Evolutionary conservation across 2,888 invertebrate species (phyloP).

Genomic region (Schrankia costaestrigalis): DNA sequence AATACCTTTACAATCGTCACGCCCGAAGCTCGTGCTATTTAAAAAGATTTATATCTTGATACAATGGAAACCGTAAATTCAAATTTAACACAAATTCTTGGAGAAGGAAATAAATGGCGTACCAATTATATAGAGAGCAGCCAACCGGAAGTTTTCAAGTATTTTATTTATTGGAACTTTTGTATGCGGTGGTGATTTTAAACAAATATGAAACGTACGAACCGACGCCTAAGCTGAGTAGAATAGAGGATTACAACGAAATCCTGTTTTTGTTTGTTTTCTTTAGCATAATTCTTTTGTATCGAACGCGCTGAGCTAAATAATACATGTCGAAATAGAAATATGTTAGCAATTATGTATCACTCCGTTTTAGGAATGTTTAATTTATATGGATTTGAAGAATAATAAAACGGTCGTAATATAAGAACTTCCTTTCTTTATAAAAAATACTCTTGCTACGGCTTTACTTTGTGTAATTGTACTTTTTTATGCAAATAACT

Average conservation of each 20-base stretch:
- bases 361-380: constrained; percentile 2
- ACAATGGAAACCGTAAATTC: constrained; percentile 68
- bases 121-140: constrained; percentile 67
- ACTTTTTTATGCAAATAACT: too few species aligned
- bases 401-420: too few species aligned
- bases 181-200: constrained; percentile 60
- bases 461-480: too few species aligned
- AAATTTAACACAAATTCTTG: constrained; percentile 56
- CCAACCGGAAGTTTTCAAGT: constrained; percentile 74
- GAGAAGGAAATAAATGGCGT: constrained; percentile 71
- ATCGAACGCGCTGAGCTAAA: constrained; percentile 22
- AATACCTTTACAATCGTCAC: constrained; percentile 58
- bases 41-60: constrained; percentile 67
- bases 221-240: constrained; percentile 59
- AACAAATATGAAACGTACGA: constrained; percentile 69
- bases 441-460: too few species aligned
- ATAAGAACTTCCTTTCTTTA: too few species aligned
- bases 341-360: constrained; percentile 25
- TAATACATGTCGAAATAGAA: constrained; percentile 21
- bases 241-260: constrained; percentile 73
- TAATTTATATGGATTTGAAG: constrained; percentile 7
- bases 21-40: constrained; percentile 67
- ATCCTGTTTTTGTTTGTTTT: constrained; percentile 80
- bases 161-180: constrained; percentile 66
- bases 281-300: constrained; percentile 70